phyloP scores from a whole-genome alignment of 2,113 vertebrate genomes.

The Amazona vittata region DNA sequence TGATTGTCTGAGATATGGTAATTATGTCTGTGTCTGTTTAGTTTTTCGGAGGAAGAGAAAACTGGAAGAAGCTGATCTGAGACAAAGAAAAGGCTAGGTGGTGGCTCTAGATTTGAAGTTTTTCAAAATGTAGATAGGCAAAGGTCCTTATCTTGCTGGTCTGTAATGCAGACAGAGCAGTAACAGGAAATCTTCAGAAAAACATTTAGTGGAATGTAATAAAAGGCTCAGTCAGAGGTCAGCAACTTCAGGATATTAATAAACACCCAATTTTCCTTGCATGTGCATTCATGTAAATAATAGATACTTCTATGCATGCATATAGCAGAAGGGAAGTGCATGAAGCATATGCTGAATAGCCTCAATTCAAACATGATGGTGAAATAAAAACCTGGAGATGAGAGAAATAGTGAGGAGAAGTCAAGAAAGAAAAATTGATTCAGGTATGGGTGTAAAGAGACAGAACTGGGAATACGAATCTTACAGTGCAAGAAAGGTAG shows the following conservation, averaged over 20 bases:
- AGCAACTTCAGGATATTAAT: neutral
- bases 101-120: neutral
- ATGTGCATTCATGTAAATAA: neutral
- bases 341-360: neutral
- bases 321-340: neutral
- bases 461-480: neutral
- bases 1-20: neutral
- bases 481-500: neutral
- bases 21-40: conserved; percentile 7
- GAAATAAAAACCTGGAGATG: neutral
- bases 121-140: neutral
- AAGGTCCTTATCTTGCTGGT: neutral
- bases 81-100: neutral
- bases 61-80: neutral
- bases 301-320: neutral
- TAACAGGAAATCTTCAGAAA: neutral
- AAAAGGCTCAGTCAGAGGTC: neutral
- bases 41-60: neutral
- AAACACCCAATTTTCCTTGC: neutral
- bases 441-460: neutral
- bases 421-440: neutral
- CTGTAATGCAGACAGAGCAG: neutral
- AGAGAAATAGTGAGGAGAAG: neutral
- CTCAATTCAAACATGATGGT: neutral
- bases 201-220: neutral